Percentiles rank a stretch among this genome's conserved stretches.
phyloP scores from a whole-genome alignment of 2,888 invertebrate species.

The Calephelis perditalis region DNA sequence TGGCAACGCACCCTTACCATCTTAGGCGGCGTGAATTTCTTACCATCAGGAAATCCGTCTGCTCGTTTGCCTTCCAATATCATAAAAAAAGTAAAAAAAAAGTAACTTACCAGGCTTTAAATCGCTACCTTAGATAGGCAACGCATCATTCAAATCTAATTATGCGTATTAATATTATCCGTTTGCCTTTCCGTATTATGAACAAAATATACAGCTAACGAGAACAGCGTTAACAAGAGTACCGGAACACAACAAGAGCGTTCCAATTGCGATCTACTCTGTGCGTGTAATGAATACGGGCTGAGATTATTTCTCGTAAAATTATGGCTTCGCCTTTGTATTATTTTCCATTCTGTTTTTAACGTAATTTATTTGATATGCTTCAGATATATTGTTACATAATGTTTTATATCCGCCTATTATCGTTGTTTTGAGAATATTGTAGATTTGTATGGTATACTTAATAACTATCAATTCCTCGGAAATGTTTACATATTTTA shows the following conservation, averaged over 20 bases:
- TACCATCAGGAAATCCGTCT: too few relatives aligned
- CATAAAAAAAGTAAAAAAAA: too few relatives aligned
- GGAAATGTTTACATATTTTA: too few relatives aligned
- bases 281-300: constrained; percentile 20
- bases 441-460: neutral
- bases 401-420: constrained; percentile 14
- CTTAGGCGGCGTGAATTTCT: too few relatives aligned
- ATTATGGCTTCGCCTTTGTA: constrained; percentile 17
- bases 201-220: too few relatives aligned
- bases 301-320: constrained; percentile 20
- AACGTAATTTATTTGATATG: constrained; percentile 17
- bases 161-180: too few relatives aligned
- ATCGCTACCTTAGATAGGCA: too few relatives aligned
- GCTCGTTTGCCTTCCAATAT: too few relatives aligned
- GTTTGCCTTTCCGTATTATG: too few relatives aligned
- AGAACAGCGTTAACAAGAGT: neutral
- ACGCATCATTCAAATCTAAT: too few relatives aligned
- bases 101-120: too few relatives aligned
- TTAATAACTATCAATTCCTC: neutral
- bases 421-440: constrained; percentile 3
- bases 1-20: too few relatives aligned
- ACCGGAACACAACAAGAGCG: neutral
- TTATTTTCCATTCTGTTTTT: constrained; percentile 19
- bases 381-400: constrained; percentile 14
- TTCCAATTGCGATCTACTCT: constrained; percentile 16